phyloP scores from a whole-genome alignment of 1,140 invertebrate genomes.

The Apis laboriosa region DNA sequence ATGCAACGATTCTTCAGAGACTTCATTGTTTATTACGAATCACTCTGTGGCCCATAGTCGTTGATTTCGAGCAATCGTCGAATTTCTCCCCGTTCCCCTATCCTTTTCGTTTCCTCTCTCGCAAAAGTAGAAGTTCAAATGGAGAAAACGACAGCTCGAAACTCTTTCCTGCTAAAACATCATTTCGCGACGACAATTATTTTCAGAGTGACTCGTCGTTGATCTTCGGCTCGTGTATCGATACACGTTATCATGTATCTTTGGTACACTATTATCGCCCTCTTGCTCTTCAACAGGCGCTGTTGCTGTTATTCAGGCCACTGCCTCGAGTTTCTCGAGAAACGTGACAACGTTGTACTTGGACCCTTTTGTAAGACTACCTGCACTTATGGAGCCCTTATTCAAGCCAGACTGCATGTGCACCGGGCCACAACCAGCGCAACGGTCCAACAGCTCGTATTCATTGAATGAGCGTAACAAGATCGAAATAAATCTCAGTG shows the following conservation, averaged over 20 bases:
- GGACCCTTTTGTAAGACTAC: conserved; percentile 40
- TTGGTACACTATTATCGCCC: conserved; percentile 35
- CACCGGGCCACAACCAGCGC: neutral
- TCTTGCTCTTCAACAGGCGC: neutral
- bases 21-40: conserved; percentile 22
- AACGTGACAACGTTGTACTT: conserved; percentile 40
- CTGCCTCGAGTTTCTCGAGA: conserved; percentile 5
- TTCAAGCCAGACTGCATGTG: conserved; percentile 1
- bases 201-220: neutral
- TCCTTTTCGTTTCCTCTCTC: neutral
- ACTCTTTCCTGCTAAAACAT: neutral
- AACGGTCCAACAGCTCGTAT: neutral
- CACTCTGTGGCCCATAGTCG: neutral
- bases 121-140: neutral
- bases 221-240: neutral
- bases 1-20: conserved; percentile 39
- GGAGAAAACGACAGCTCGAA: neutral
- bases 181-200: neutral
- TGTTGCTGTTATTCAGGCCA: conserved; percentile 17
- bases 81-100: neutral
- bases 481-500: neutral
- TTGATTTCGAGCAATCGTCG: neutral
- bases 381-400: conserved; percentile 35
- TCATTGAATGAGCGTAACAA: neutral
- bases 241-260: conserved; percentile 26